Evolutionary conservation across 1,140 invertebrate species (phyloP).

Genomic region (Microplitis mediator): DNA sequence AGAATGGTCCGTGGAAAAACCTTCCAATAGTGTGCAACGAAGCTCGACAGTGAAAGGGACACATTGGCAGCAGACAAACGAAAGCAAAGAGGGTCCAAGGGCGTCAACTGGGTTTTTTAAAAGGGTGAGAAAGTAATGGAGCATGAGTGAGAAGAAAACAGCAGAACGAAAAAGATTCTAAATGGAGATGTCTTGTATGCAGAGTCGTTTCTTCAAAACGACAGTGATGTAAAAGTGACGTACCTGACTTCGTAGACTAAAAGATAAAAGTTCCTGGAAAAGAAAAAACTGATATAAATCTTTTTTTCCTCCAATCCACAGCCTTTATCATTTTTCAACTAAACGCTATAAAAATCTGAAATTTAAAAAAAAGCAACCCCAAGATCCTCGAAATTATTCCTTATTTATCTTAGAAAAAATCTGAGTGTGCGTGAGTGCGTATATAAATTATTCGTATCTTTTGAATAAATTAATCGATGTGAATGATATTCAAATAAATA

Average conservation of each 20-base stretch:
- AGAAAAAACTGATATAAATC: slow-evolving; percentile 47
- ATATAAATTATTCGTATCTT: background rate
- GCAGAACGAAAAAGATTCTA: slow-evolving; percentile 47
- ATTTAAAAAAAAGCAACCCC: too few species aligned
- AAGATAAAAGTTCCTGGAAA: slow-evolving; percentile 56
- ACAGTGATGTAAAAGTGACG: slow-evolving; percentile 44
- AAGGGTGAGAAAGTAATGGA: slow-evolving; percentile 29
- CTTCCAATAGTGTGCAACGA: background rate
- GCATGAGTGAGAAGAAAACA: slow-evolving; percentile 30
- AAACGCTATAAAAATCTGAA: too few species aligned
- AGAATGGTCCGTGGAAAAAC: background rate
- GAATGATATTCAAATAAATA: background rate
- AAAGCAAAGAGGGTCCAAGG: background rate
- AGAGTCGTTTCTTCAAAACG: slow-evolving; percentile 52
- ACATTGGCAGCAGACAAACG: background rate
- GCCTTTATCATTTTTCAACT: too few species aligned
- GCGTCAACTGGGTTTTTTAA: slow-evolving; percentile 6
- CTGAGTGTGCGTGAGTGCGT: background rate
- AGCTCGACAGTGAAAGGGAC: background rate
- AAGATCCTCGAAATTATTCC: background rate
- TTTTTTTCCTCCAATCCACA: slow-evolving; percentile 4
- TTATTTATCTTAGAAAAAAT: background rate
- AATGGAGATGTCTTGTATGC: slow-evolving; percentile 61
- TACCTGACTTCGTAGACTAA: slow-evolving; percentile 34
- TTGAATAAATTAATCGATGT: background rate